Base-by-base conservation (phyloP, 2,113 vertebrate species). In the Aegithalos caudatus region DNA sequence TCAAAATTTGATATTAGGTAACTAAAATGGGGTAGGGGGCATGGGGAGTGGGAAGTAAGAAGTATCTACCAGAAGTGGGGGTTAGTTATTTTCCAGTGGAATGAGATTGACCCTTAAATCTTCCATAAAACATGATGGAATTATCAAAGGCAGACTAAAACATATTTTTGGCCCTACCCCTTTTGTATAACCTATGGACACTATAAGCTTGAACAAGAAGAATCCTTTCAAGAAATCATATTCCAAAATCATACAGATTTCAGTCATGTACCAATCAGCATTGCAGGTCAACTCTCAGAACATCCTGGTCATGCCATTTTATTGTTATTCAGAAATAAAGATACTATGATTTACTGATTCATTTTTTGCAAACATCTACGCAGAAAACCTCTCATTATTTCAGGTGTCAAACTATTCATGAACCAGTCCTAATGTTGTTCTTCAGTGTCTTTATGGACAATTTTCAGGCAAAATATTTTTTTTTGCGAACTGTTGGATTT, bases 111-210 rank as follows among this genome's bases (percentile, higher is more conserved):
- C 11, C 7, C 25, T 58, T 78, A 33, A 56, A 51, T 71, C 10
- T 65, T 67, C 44, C 19, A 8, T 37, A 72, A 58, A 9, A 69
- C 2, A 35, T 1, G 12, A 7, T 6, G 56, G 17, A 71, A 11
- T 45, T 47, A 17, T 28, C 24, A 53, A 74, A 65, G 17, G 56
- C 51, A 57, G 4, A 37, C 6, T 60, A n/a, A 89, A 54, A 42
- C 8, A 1, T 21, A 10, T 50, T 62, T 67, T n/a, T 0, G 0
- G 3, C 8, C 17, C 5, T 45, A 47, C 2, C 0, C 4, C 3
- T 77, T 67, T 71, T 25, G 27, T 54, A 22, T 22, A 73, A 73
- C 2, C 74, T 65, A 17, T 12, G 5, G 10, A 45, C 2, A 47
- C 6, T 58, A 45, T 60, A 60, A 51, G 2, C 22, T 74, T 56